Conservation (phyloP, 2,797 vertebrate species). For the Xerus rutilus region DNA sequence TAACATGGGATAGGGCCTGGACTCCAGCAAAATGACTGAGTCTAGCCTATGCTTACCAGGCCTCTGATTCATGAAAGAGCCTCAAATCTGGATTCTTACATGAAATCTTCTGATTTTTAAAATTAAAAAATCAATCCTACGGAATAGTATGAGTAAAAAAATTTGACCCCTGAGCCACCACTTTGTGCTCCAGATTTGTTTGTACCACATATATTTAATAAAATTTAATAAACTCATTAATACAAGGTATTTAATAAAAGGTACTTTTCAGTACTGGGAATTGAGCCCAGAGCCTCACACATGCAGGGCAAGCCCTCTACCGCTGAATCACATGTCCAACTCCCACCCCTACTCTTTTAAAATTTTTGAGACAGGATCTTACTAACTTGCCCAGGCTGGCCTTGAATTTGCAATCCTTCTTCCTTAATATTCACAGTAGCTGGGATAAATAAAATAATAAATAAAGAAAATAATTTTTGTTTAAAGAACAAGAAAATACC, state of each 20-base stretch:
- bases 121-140: background rate
- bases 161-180: background rate
- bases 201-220: background rate
- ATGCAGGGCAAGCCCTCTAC: background rate
- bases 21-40: background rate
- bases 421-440: background rate
- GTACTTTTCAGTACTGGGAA: background rate
- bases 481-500: background rate
- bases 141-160: background rate
- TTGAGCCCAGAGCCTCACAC: background rate
- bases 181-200: background rate
- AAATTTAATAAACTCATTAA: too few relatives aligned
- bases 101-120: background rate
- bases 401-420: background rate
- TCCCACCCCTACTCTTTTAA: background rate
- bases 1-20: fast-evolving
- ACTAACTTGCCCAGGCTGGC: background rate
- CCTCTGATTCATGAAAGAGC: background rate
- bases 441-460: background rate
- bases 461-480: background rate
- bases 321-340: too few relatives aligned
- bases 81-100: background rate
- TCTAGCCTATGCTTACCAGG: background rate
- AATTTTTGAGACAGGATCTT: background rate
- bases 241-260: background rate